Conservation (phyloP, 2,113 vertebrate species). For the Aphyosemion australe region DNA sequence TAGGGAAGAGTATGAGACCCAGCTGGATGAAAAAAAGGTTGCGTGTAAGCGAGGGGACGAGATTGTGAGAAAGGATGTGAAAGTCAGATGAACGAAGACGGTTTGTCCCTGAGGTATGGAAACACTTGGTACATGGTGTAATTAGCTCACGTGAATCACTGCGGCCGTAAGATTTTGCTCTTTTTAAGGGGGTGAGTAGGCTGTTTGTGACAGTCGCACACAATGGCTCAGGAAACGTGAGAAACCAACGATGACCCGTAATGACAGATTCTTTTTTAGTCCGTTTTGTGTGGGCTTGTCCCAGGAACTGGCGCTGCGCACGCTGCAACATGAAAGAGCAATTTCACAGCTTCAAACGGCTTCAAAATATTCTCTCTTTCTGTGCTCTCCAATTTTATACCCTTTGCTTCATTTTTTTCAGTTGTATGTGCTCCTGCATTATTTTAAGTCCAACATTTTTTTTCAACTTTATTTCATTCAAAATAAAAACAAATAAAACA, state of each 20-base stretch:
- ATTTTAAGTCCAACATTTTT: slow-evolving; percentile 20
- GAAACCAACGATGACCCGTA: slow-evolving; percentile 60
- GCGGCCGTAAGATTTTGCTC: slow-evolving; percentile 11
- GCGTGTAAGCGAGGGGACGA: slow-evolving; percentile 5
- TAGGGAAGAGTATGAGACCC: slow-evolving; percentile 46
- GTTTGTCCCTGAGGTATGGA: slow-evolving; percentile 42
- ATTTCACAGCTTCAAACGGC: slow-evolving; percentile 68
- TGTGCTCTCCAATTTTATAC: slow-evolving; percentile 61
- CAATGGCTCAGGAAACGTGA: slow-evolving; percentile 39
- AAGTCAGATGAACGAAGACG: slow-evolving; percentile 17
- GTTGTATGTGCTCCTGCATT: slow-evolving; percentile 27
- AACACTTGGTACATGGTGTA: slow-evolving; percentile 23
- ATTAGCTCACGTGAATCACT: slow-evolving; percentile 54
- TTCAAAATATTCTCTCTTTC: slow-evolving; percentile 59
- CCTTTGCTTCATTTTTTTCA: slow-evolving; percentile 27
- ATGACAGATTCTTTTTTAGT: slow-evolving; percentile 54
- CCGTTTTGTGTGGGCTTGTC: slow-evolving; percentile 59
- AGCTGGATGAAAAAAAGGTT: slow-evolving; percentile 32
- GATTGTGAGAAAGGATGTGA: slow-evolving; percentile 29
- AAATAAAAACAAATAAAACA: too few relatives aligned
- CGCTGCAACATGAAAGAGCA: slow-evolving; percentile 55
- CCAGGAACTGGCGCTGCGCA: slow-evolving; percentile 38
- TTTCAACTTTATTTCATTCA: too few relatives aligned
- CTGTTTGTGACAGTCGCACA: slow-evolving; percentile 53
- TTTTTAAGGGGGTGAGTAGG: slow-evolving; percentile 32